Evolutionary conservation across 2,113 vertebrate genomes (phyloP), one percentile per base, ranked within the genome.

Genomic region (Megaceryle maxima): DNA sequence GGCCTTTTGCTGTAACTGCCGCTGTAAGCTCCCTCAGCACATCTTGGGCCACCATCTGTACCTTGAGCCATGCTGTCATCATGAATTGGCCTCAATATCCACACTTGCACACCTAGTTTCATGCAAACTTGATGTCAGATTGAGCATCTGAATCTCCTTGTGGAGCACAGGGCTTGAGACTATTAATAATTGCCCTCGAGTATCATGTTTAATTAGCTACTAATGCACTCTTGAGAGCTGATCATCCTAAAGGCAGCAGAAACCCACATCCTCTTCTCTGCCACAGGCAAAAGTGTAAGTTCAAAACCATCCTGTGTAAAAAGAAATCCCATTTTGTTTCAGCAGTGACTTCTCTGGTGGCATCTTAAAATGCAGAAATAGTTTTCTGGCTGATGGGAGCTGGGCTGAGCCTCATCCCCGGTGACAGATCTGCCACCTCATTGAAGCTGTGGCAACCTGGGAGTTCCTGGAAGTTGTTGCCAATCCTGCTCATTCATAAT

Each of bases 301-400:
- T 50, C 62, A 59, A 59, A 76, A 50, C 16, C 1, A 2, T 59
- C 29, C 44, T 16, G 29, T 35, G 4, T 51, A 55, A 55, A 55
- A 15, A 43, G 59, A 41, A n/a, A 67, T 15, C n/a, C n/a, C n/a
- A n/a, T n/a, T n/a, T n/a, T n/a, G n/a, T n/a, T n/a, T n/a, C n/a
- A n/a, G n/a, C n/a, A n/a, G 35, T 29, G 43, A 16, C 29, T 43
- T 35, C 43, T 43, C 35, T 0, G 2, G 19, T 2, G 24, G 22
- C 19, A 35, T 41, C 72, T 59, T 57, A 59, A 57, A 76, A 67
- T 8, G 43, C 62, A 67, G 62, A 76, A 75, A 29, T 10, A 19
- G 11, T 35, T 59, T 41, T 28, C 24, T n/a, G 1, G 1, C 9
- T 0, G 3, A 20, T 2, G 5, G 44, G 31, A 13, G 25, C 44